Evolutionary conservation across 1,140 invertebrate genomes (phyloP), one percentile per base, ranked within the genome.

Genomic region (Pissodes strobi): DNA sequence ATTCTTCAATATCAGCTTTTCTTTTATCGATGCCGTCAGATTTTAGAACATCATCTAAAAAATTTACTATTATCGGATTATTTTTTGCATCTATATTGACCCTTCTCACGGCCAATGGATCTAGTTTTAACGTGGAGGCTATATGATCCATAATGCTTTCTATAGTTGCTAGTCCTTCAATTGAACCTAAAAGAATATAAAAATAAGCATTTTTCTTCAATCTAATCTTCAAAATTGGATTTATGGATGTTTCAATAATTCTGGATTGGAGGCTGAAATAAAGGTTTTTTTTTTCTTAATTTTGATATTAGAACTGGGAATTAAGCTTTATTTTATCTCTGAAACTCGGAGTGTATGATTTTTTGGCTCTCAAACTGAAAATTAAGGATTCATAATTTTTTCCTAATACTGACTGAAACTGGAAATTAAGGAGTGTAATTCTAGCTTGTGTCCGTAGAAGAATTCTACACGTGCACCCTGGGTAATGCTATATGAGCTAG

Each of bases 131-230:
- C 43, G 77, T 80, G 55, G 83, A 84, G 0, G 90, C 85, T 61
- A 94, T 88, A 72, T 91, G 89, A 70, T 95, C 92, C 82, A 96
- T 90, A 8, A 95, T 85, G 41, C 81, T 84, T 78, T 95, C 93
- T 17, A 87, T 85, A 70, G 87, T 80, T 6, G 82, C 83, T 17
- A 88, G 74, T 23, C 76, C 84, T 79, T 91, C 88, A 10, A 62
- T 19, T 4, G 60, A 72, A 76, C 82, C 80, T 65, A 23, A 23
- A 43, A n/a, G n/a, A 43, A 15, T 23, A 6, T n/a, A 5, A 46
- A 46, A 8, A 8, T 41, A 17, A 13, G n/a, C 4, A 41, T 41
- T 6, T 46, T 41, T 4, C 4, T 5, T 41, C 5, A 15, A 25
- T 12, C 4, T 30, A 30, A 13, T 5, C 25, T 52, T 30, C 25